Conservation (phyloP, 64 coral and sea anemone species). For the Porites australiensis region DNA sequence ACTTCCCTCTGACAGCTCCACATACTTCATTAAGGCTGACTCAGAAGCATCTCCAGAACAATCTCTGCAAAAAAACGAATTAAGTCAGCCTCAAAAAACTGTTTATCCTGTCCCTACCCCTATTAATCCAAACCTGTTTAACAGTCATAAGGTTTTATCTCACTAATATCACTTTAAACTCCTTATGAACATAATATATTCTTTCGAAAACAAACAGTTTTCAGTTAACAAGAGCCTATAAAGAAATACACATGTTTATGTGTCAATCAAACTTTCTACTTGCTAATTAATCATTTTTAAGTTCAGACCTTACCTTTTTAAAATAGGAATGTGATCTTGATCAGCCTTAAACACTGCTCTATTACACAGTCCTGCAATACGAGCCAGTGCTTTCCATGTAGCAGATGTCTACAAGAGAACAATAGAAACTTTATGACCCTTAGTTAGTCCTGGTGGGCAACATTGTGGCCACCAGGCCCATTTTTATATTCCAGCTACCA, state of each 20-base stretch:
- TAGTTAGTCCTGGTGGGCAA: not conserved
- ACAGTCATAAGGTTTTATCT: too few species aligned
- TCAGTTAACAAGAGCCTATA: too few species aligned
- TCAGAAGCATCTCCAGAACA: constrained; percentile 98
- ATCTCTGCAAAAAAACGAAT: constrained; percentile 56
- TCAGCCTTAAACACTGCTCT: constrained; percentile 95
- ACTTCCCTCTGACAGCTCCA: constrained; percentile 86
- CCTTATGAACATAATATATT: too few species aligned
- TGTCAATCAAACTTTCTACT: not conserved
- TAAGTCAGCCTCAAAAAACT: too few species aligned
- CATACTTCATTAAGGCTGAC: constrained; percentile 93
- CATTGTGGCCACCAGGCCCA: too few species aligned
- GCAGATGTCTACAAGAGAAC: constrained; percentile 41
- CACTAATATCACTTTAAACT: too few species aligned
- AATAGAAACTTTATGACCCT: not conserved
- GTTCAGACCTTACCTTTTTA: constrained; percentile 74
- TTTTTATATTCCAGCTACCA: too few species aligned
- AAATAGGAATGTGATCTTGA: constrained; percentile 87
- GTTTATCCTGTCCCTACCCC: too few species aligned
- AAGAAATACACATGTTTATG: not conserved
- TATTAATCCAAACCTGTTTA: too few species aligned
- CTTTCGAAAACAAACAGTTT: too few species aligned
- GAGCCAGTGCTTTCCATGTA: constrained; percentile 86
- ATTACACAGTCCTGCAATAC: constrained; percentile 92
- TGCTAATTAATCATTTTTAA: not conserved